Conservation (phyloP, 2,113 vertebrate genomes). For the Prunella himalayana region DNA sequence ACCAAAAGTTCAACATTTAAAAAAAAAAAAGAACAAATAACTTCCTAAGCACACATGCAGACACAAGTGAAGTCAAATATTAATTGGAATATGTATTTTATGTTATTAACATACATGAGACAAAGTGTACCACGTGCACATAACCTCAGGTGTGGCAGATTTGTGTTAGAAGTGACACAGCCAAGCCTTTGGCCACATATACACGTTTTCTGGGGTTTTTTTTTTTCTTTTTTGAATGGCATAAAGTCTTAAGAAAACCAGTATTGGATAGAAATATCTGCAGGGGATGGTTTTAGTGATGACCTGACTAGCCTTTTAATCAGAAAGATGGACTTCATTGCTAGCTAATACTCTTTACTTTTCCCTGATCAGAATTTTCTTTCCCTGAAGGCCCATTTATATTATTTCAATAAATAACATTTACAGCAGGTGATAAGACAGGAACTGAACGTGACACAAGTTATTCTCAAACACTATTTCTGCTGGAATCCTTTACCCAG, state of each 20-base stretch:
- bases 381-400: neutral
- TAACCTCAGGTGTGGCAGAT: neutral
- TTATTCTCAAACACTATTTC: neutral
- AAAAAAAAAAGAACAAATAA: neutral
- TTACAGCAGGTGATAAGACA: neutral
- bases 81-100: neutral
- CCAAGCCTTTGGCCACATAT: neutral
- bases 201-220: fast-evolving
- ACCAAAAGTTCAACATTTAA: neutral
- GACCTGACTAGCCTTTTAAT: neutral
- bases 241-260: neutral
- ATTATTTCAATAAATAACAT: neutral
- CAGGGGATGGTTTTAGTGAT: neutral
- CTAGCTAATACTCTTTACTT: neutral
- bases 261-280: neutral
- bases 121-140: neutral
- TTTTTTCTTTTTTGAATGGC: neutral
- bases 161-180: neutral
- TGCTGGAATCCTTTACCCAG: neutral
- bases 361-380: neutral
- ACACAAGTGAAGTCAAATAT: neutral
- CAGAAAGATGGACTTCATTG: neutral
- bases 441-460: neutral
- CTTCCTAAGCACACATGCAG: fast-evolving
- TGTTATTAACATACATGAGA: neutral